Percentiles rank a stretch among this genome's conserved stretches.
phyloP scores from a whole-genome alignment of 2,888 invertebrate species.

The Suillia variegata region DNA sequence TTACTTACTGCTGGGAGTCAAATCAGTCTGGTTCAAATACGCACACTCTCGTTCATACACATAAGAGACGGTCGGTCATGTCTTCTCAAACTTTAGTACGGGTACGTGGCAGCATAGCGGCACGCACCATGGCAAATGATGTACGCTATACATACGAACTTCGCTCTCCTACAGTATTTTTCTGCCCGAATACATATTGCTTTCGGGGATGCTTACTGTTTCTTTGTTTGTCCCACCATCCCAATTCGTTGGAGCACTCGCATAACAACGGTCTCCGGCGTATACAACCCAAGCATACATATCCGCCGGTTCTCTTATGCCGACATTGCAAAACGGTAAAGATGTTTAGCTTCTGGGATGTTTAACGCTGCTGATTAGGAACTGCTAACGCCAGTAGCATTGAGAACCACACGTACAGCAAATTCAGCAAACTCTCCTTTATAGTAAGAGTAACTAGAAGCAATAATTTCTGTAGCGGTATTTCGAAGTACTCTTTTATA shows the following conservation, averaged over 20 bases:
- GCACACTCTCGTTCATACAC: neutral
- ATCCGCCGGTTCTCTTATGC: conserved; percentile 8
- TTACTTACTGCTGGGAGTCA: conserved; percentile 30
- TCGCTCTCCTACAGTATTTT: conserved; percentile 25
- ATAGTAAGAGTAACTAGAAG: no score
- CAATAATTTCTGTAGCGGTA: neutral
- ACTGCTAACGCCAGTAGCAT: neutral
- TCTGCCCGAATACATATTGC: conserved; percentile 49
- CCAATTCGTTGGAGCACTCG: conserved; percentile 23
- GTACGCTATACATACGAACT: conserved; percentile 15
- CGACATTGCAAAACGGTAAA: neutral
- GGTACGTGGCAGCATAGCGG: neutral
- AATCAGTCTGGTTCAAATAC: conserved; percentile 20
- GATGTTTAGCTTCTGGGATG: conserved; percentile 5
- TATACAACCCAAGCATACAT: conserved; percentile 6
- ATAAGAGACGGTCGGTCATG: neutral
- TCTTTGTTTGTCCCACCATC: conserved; percentile 22
- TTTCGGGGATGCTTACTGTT: conserved; percentile 52
- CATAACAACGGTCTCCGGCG: conserved; percentile 22
- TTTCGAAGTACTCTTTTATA: no score
- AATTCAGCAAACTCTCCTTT: neutral
- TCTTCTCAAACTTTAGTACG: neutral
- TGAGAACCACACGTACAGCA: neutral
- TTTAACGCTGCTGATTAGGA: neutral
- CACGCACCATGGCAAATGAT: neutral